phyloP scores from a whole-genome alignment of 1,140 invertebrate species.

The Lepidurus couesii region DNA sequence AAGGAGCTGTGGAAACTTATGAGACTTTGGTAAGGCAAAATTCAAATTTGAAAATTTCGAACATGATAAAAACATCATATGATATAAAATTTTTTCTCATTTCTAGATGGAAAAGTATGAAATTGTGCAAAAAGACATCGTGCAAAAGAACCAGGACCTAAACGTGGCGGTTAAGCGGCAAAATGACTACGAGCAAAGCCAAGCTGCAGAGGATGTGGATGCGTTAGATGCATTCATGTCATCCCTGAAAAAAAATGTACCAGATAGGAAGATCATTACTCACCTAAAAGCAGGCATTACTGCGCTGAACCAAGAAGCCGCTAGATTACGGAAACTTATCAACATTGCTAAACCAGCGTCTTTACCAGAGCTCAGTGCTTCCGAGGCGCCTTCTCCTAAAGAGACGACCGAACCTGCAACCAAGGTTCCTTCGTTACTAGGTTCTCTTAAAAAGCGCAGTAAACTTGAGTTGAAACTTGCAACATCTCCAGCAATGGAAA shows the following conservation, averaged over 20 bases:
- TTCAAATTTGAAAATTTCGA: conserved; percentile 19
- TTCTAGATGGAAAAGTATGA: conserved; percentile 63
- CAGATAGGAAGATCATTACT: conserved; percentile 50
- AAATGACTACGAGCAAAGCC: not conserved
- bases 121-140: conserved; percentile 53
- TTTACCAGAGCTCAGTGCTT: conserved; percentile 47
- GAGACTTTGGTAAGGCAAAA: conserved; percentile 61
- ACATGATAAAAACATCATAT: not conserved
- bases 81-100: not conserved
- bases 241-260: conserved; percentile 47
- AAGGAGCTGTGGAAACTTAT: conserved; percentile 65
- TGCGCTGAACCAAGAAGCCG: conserved; percentile 53
- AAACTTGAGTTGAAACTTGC: conserved; percentile 6
- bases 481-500: conserved; percentile 35
- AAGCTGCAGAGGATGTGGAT: conserved; percentile 52
- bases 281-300: conserved; percentile 46
- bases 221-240: conserved; percentile 68
- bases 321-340: conserved; percentile 60
- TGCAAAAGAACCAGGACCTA: conserved; percentile 55
- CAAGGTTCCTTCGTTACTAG: not conserved
- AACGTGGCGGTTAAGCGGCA: conserved; percentile 42
- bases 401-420: not conserved
- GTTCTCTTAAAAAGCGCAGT: not conserved
- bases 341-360: conserved; percentile 70
- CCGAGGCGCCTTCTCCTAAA: not conserved